Percentiles rank a stretch among this genome's conserved stretches.
These are phyloP conservation scores for Antheraea pernyi DNA, from an alignment of 1,140 invertebrate species.

Conservation along the genomic window DNA sequence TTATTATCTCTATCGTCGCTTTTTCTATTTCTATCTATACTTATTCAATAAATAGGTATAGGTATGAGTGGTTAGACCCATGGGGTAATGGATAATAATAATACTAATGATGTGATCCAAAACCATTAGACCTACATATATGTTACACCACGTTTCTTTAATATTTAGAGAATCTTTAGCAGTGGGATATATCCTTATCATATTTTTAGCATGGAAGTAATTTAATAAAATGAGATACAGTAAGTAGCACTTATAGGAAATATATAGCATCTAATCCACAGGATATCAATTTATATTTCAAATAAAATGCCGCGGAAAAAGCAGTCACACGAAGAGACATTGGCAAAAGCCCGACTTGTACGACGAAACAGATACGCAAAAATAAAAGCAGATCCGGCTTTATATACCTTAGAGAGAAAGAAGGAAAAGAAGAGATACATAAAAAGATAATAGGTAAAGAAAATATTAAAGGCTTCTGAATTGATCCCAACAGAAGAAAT, in stretches of 20 bases:
- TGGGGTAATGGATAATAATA: neutral
- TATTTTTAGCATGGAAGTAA: slow-evolving; percentile 7
- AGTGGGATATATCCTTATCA: slow-evolving; percentile 8
- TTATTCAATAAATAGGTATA: too few relatives aligned
- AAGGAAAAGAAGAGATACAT: slow-evolving; percentile 16
- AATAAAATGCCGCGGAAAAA: slow-evolving; percentile 18
- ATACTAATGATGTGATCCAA: neutral
- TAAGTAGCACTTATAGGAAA: slow-evolving; percentile 8
- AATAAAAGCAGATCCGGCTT: slow-evolving; percentile 18
- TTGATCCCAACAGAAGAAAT: slow-evolving; percentile 29
- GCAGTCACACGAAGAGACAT: slow-evolving; percentile 7
- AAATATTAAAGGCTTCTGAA: slow-evolving; percentile 18
- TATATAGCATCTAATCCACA: slow-evolving; percentile 2
- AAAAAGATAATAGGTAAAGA: slow-evolving; percentile 15
- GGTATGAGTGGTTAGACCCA: neutral
- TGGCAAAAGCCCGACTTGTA: slow-evolving; percentile 17
- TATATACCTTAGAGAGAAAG: slow-evolving; percentile 13
- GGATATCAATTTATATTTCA: slow-evolving; percentile 14
- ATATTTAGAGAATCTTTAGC: slow-evolving; percentile 8
- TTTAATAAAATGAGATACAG: slow-evolving; percentile 7
- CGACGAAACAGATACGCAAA: slow-evolving; percentile 17
- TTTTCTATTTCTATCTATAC: too few relatives aligned
- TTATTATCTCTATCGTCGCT: too few relatives aligned
- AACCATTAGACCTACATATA: slow-evolving; percentile 5
- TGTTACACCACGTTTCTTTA: slow-evolving; percentile 6